Base-by-base conservation (phyloP, 2,113 vertebrate genomes). In the Meriones unguiculatus region DNA sequence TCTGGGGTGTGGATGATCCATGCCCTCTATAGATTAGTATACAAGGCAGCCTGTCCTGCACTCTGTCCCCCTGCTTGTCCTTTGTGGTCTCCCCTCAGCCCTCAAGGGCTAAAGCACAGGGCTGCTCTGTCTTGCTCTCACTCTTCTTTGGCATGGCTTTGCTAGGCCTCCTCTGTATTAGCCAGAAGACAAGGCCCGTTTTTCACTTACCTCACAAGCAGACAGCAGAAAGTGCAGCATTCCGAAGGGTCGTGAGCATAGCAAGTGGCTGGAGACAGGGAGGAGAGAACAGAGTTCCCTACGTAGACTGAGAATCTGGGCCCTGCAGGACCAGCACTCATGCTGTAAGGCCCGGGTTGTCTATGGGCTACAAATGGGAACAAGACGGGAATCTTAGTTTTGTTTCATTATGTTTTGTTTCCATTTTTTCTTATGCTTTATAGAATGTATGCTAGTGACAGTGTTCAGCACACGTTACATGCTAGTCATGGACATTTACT, bases 121-220 rank as follows among this genome's bases (percentile, higher is more conserved):
- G 28, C 13, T 18, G 3, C 41, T 86, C 54, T 46, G 64, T 59
- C 73, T 18, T 32, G 30, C 81, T 81, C 54, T 64, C 59, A 6
- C 62, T 91, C 59, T 35, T 38, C 87, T 90, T 73, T 76, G 17
- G 24, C 30, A 35, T 85, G 30, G 54, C 82, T 67, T 76, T 67
- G 64, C 38, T 73, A 30, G 52, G n/a, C 38, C 75, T 75, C n/a
- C 67, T 95, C 41, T 65, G 20, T 82, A 59, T 91, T 76, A 89
- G 87, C 50, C 90, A 87, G 20, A 91, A 73, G 24, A 81, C 72
- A 94, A 76, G 32, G 38, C 52, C 90, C 46, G 3, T 38, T 69
- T 89, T 78, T 69, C 17, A 5, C 32, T 28, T 94, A 67, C 72
- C 73, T 50, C 64, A 35, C 62, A 46, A 30, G 15, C 24, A 88